Evolutionary conservation across 2,797 vertebrate genomes (phyloP).

Genomic region (Crenuchus spilurus): DNA sequence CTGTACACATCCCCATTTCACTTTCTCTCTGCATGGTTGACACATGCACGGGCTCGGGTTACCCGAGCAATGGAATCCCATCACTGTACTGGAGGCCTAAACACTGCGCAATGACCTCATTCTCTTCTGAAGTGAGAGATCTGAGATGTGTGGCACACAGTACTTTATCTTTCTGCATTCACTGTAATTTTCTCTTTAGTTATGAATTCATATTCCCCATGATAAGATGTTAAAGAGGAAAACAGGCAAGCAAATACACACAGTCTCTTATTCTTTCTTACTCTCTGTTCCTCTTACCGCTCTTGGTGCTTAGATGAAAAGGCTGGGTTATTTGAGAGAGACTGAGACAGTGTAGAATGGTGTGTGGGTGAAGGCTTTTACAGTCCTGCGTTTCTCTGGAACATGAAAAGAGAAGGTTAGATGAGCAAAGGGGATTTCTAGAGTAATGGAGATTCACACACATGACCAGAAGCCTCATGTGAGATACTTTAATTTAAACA

Average conservation of each 20-base stretch:
- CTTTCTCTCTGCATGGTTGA: conserved; percentile 37
- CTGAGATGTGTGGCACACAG: neutral
- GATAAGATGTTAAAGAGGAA: too few relatives aligned
- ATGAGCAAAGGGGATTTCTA: conserved; percentile 44
- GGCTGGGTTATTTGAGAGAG: neutral
- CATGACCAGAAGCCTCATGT: neutral
- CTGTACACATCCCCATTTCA: conserved; percentile 42
- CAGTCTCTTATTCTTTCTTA: conserved; percentile 23
- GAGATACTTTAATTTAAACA: too few relatives aligned
- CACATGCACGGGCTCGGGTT: neutral
- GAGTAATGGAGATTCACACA: neutral
- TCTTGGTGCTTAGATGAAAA: conserved; percentile 27
- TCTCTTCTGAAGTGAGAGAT: neutral
- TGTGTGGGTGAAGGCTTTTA: conserved; percentile 15
- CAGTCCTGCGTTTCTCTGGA: conserved; percentile 19
- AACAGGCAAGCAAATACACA: neutral
- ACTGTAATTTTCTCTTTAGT: neutral
- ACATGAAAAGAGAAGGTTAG: conserved; percentile 25
- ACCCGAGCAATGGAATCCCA: neutral
- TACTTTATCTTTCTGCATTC: neutral
- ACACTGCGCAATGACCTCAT: neutral
- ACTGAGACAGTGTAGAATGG: neutral
- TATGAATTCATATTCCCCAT: neutral
- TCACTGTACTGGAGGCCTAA: neutral
- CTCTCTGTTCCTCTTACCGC: conserved; percentile 37